Evolutionary conservation across 2,888 invertebrate species (phyloP).

Genomic region (Hirtodrosophila trivittata): DNA sequence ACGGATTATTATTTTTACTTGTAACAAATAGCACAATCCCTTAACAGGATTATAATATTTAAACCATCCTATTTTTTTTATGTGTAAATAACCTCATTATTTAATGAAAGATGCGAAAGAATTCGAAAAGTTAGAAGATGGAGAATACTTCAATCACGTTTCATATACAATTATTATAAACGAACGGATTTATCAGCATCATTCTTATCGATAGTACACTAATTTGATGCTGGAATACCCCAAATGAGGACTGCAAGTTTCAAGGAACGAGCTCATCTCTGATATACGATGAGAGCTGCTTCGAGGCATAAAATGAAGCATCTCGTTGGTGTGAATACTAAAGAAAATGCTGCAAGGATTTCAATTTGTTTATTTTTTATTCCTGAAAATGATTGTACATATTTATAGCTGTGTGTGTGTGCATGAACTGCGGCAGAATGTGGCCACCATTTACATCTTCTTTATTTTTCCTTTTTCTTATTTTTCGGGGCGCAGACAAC

Average conservation of each 20-base stretch:
- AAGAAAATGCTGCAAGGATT: conserved; percentile 47
- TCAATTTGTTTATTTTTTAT: conserved; percentile 19
- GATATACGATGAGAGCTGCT: conserved; percentile 28
- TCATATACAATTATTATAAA: too few relatives aligned
- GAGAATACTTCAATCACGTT: too few relatives aligned
- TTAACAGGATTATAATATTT: too few relatives aligned
- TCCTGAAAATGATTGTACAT: background rate
- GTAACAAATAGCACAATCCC: too few relatives aligned
- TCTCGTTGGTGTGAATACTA: conserved; percentile 39
- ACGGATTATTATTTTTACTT: background rate
- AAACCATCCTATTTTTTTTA: too few relatives aligned
- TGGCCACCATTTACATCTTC: conserved; percentile 22
- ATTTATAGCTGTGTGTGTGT: conserved; percentile 8
- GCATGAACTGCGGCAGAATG: conserved; percentile 36
- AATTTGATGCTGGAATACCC: too few relatives aligned
- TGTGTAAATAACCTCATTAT: too few relatives aligned
- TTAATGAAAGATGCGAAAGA: too few relatives aligned
- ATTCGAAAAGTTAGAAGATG: too few relatives aligned
- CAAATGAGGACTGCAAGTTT: background rate
- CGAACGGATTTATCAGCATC: too few relatives aligned
- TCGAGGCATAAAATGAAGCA: conserved; percentile 57
- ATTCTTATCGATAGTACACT: background rate
- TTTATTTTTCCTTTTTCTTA: conserved; percentile 4
- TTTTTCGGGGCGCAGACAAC: conserved; percentile 42
- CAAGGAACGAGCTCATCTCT: conserved; percentile 39